phyloP scores from a whole-genome alignment of 2,888 invertebrate genomes.

The Amphipoea oculea region DNA sequence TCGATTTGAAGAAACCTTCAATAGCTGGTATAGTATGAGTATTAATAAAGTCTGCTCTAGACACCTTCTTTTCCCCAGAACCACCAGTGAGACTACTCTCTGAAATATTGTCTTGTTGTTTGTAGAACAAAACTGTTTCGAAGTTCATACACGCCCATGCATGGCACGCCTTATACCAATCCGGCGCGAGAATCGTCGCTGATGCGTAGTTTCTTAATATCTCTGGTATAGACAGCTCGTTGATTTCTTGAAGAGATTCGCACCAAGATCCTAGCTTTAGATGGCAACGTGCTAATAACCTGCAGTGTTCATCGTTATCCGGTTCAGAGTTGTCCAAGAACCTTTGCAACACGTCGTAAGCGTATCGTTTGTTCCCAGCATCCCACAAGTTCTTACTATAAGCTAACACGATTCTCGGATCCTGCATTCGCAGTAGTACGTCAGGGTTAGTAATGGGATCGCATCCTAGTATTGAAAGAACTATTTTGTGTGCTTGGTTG shows the following conservation, averaged over 20 bases:
- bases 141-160: slow-evolving; percentile 99
- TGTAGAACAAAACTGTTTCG: slow-evolving; percentile 95
- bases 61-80: slow-evolving; percentile 86
- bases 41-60: slow-evolving; percentile 84
- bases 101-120: slow-evolving; percentile 87
- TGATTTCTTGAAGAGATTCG: slow-evolving; percentile 96
- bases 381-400: slow-evolving; percentile 99
- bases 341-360: slow-evolving; percentile 94
- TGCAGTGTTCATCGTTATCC: slow-evolving; percentile 90
- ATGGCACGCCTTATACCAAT: slow-evolving; percentile 99
- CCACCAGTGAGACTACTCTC: slow-evolving; percentile 86
- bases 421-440: slow-evolving; percentile 93
- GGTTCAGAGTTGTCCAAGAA: slow-evolving; percentile 92
- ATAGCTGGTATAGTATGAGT: slow-evolving; percentile 97
- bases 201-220: slow-evolving; percentile 94
- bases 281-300: slow-evolving; percentile 95
- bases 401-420: slow-evolving; percentile 97
- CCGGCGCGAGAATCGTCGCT: slow-evolving; percentile 95
- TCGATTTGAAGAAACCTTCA: slow-evolving; percentile 98
- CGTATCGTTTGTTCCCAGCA: slow-evolving; percentile 93
- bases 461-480: slow-evolving; percentile 94
- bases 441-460: slow-evolving; percentile 94
- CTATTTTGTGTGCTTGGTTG: slow-evolving; percentile 97
- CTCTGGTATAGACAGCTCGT: slow-evolving; percentile 94
- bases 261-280: slow-evolving; percentile 98